phyloP scores from a whole-genome alignment of 2,888 invertebrate species.

The Caenorhabditis doughertyi region DNA sequence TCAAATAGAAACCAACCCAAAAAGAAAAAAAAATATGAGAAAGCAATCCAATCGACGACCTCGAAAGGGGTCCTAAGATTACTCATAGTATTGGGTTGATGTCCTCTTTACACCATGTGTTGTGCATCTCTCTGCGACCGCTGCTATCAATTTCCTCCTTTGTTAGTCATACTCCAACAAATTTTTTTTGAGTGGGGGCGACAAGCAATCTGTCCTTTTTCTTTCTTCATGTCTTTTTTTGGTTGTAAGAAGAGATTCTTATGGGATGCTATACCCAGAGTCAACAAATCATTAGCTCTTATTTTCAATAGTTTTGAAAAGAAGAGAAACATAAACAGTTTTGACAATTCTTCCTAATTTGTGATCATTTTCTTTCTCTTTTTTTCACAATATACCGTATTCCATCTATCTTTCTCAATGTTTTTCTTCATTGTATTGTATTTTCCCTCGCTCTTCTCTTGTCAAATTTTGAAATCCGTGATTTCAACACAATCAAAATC shows the following conservation, averaged over 20 bases:
- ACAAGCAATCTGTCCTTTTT: constrained; percentile 30
- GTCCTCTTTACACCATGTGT: constrained; percentile 45
- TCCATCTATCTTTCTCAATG: neutral
- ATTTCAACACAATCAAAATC: too few species aligned
- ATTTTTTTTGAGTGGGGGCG: constrained; percentile 35
- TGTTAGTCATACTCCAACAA: constrained; percentile 58
- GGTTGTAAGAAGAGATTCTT: constrained; percentile 18
- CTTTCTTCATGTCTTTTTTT: neutral
- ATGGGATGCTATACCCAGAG: neutral
- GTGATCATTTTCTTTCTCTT: neutral
- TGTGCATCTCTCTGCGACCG: constrained; percentile 29
- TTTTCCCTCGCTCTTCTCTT: too few species aligned
- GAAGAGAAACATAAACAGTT: constrained; percentile 45
- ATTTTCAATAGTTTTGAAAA: constrained; percentile 33
- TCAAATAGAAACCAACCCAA: too few species aligned
- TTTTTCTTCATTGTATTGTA: neutral
- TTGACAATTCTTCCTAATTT: constrained; percentile 49
- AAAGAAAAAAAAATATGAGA: constrained; percentile 12
- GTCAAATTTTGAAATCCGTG: too few species aligned
- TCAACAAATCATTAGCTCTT: constrained; percentile 36
- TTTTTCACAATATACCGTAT: constrained; percentile 22
- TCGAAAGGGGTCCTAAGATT: constrained; percentile 41
- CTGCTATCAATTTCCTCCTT: constrained; percentile 58
- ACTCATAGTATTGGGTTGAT: constrained; percentile 45
- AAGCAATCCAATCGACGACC: constrained; percentile 35